phyloP scores from a whole-genome alignment of 2,113 vertebrate species.

The Sphyrna mokarran region DNA sequence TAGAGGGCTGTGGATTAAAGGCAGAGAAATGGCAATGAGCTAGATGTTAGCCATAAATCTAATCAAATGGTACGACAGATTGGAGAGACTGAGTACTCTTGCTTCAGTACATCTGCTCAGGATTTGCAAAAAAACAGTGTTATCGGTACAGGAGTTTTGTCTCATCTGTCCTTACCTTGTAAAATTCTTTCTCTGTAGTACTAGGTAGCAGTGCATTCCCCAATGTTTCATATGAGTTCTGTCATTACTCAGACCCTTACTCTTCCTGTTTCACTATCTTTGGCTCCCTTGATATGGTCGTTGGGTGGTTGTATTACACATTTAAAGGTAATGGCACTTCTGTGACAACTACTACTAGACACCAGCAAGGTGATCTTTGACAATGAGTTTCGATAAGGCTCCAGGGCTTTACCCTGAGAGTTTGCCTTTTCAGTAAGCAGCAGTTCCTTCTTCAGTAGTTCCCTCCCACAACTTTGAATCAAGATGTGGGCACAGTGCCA shows the following conservation, averaged over 20 bases:
- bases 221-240: neutral
- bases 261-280: neutral
- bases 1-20: neutral
- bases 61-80: neutral
- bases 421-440: neutral
- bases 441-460: neutral
- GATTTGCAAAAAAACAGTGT: neutral
- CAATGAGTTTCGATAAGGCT: neutral
- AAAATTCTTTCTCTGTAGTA: neutral
- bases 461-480: neutral
- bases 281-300: neutral
- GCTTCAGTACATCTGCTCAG: neutral
- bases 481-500: neutral
- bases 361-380: neutral
- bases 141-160: neutral
- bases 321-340: neutral
- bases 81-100: neutral
- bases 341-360: neutral
- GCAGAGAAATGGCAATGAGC: neutral
- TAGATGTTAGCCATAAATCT: neutral
- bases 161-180: neutral
- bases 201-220: neutral
- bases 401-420: neutral
- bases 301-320: neutral
- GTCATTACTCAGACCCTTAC: neutral